Evolutionary conservation across 2,113 vertebrate genomes (phyloP), one percentile per base, ranked within the genome.

Genomic region (Prunella fulvescens): DNA sequence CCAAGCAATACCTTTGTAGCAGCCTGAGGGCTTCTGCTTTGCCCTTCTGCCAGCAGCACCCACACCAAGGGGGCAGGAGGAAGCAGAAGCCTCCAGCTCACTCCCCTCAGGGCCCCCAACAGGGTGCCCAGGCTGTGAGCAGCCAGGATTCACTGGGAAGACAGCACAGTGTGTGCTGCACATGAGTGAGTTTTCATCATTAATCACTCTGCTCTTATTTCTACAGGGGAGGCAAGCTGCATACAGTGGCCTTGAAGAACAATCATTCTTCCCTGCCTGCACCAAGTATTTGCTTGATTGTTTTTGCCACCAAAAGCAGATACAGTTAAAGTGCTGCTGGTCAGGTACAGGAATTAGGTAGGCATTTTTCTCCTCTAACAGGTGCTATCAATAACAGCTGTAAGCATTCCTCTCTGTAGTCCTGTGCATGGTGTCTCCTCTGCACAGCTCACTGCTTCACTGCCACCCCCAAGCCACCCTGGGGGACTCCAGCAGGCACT

Each of bases 261-360:
- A 78, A 65, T 70, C 88, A 42, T 60, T 88, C 83, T 80, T 81
- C 42, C 77, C 67, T 50, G 87, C 56, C 90, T 39, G 40, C 80
- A 35, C 70, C 82, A 60, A 88, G 53, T 19, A 33, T 65, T 88
- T 72, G 47, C 79, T 74, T 70, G 51, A 92, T 81, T 90, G 76
- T 47, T 91, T 93, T 84, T 92, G 73, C 86, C 81, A 81, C 89
- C 44, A 81, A 91, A 89, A 93, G 86, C 81, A 93, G 92, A 92
- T 25, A 66, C 26, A 58, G 79, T 69, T 69, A 44, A 74, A 92
- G 37, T 37, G 72, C 65, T 73, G 80, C 24, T 80, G 94, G 56
- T 78, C 81, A 80, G 81, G 56, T 61, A 54, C 6, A 70, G 78
- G 61, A 92, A 90, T 83, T 66, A 76, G 60, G 62, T 47, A 56